Base-by-base conservation (phyloP, 2,113 vertebrate genomes). In the Anarhynchus alexandrinus region DNA sequence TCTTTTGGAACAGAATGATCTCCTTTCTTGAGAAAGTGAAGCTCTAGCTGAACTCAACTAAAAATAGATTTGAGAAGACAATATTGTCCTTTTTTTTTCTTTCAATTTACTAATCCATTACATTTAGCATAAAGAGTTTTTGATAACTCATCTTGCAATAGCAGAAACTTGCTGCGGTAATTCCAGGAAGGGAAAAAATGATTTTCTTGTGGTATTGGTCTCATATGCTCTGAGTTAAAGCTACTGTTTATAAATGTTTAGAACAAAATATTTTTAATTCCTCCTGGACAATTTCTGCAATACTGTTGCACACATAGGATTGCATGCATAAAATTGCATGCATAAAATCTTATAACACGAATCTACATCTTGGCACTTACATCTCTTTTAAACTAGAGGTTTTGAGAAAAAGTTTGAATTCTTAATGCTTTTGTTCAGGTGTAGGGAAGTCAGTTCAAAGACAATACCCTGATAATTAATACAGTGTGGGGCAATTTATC, bases 371-470 rank as follows among this genome's bases (percentile, higher is more conserved):
- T 88, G 76, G 19, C 20, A 51, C 11, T 85, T 79, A 16, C 8
- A 58, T 5, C 2, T 86, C 40, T 82, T 92, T 76, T 17, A 47
- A 82, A 89, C 13, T 6, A 49, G 36, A 45, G 10, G 12, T 72
- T 85, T 43, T 57, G 18, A 72, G 52, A 76, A 64, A 57, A 93
- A 42, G 4, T 16, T 45, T 30, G 36, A 13, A 5, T 49, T 82
- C 45, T 76, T 58, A 55, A 45, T 62, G 34, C 6, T 92, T 82
- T 70, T 90, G 72, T 86, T 86, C 67, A 86, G 86, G 94, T 95
- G 54, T n/a, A 45, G 26, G 52, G 40, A 86, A 86, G 45, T 61
- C 62, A 72, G 62, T 88, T 97, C 82, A 90, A 91, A 93, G 90
- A 43, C 42, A 54, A 43, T 51, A 51, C 15, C 30, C 52, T 87